These are phyloP conservation scores for mouse (Mus musculus) DNA, from an alignment of 2,113 vertebrate species.

Conservation along the genomic window GRCm39 chr1:88627501-88628000, in stretches of 20 bases:
- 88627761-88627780: conserved; percentile 40
- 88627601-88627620: conserved; percentile 54
- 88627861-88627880: not conserved
- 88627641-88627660: conserved; percentile 59
- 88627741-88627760: conserved; percentile 49
- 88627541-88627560: conserved; percentile 48
- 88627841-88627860: not conserved
- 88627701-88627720: conserved; percentile 77
- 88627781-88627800: conserved; percentile 47
- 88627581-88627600: conserved; percentile 68
- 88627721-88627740: conserved; percentile 53
- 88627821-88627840: not conserved
- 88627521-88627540: conserved; percentile 25
- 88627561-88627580: conserved; percentile 8
- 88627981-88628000: conserved; percentile 63
- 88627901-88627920: conserved; percentile 60
- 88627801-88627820: conserved; percentile 55
- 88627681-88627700: conserved; percentile 49
- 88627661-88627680: conserved; percentile 15
- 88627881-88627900: conserved; percentile 60
- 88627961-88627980: conserved; percentile 71
- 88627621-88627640: conserved; percentile 16
- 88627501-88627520: conserved; percentile 63
- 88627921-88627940: conserved; percentile 57
- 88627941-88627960: conserved; percentile 73